Conservation (phyloP, 1,140 invertebrate species). For the Physella acuta region DNA sequence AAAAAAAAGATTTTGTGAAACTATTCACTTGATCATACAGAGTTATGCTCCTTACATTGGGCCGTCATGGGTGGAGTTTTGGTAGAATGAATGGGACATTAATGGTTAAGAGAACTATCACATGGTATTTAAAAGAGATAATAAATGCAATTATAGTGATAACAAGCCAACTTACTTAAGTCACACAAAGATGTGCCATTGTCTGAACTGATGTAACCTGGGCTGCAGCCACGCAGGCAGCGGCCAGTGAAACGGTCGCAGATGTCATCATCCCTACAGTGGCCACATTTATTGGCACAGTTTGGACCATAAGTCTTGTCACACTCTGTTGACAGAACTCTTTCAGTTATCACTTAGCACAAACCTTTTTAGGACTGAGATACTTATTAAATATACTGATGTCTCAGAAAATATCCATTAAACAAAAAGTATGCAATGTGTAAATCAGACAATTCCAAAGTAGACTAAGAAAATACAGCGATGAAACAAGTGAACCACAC, state of each 20-base stretch:
- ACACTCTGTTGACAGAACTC: slow-evolving; percentile 16
- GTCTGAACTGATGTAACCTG: slow-evolving; percentile 22
- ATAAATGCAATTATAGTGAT: not conserved
- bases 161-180: slow-evolving; percentile 2
- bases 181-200: not conserved
- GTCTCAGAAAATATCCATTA: not conserved
- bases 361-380: not conserved
- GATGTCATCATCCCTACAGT: slow-evolving; percentile 22
- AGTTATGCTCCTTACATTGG: too few species aligned
- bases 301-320: slow-evolving; percentile 26
- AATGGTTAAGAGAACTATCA: not conserved
- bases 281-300: slow-evolving; percentile 31
- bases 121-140: not conserved
- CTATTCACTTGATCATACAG: too few species aligned
- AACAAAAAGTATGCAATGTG: not conserved
- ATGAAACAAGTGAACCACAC: not conserved
- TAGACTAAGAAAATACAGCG: not conserved
- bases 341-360: not conserved
- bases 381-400: not conserved
- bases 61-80: too few species aligned
- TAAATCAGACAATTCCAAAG: not conserved
- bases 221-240: slow-evolving; percentile 27
- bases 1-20: not conserved
- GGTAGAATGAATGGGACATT: too few species aligned
- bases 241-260: slow-evolving; percentile 27